Evolutionary conservation across 2,797 vertebrate genomes (phyloP).

Genomic region (Aplochiton taeniatus): DNA sequence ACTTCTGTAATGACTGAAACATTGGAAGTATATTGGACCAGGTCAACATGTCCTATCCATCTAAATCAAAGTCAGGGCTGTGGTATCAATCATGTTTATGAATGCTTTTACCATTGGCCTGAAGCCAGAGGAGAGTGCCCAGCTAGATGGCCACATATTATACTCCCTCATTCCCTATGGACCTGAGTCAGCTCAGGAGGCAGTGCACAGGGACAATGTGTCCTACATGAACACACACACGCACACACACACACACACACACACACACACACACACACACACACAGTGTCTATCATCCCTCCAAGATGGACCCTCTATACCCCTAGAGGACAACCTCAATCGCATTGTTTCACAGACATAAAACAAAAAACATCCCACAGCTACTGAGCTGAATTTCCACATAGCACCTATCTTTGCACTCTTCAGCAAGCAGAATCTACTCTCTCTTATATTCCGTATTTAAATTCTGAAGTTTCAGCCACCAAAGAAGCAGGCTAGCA

Average conservation of each 20-base stretch:
- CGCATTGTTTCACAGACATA: neutral
- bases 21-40: slow-evolving; percentile 1
- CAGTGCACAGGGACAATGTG: slow-evolving; percentile 42
- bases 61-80: neutral
- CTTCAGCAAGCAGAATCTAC: too few relatives aligned
- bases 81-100: slow-evolving; percentile 6
- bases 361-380: too few relatives aligned
- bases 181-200: slow-evolving; percentile 32
- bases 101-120: neutral
- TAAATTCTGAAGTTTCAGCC: too few relatives aligned
- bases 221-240: neutral
- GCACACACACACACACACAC: neutral
- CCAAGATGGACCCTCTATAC: neutral
- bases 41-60: neutral
- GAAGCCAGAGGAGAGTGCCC: slow-evolving; percentile 58
- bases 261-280: too few relatives aligned
- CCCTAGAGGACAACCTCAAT: neutral
- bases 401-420: too few relatives aligned
- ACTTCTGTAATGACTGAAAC: slow-evolving; percentile 15
- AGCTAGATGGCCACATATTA: slow-evolving; percentile 48
- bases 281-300: neutral
- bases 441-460: too few relatives aligned
- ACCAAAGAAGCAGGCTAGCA: too few relatives aligned
- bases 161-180: slow-evolving; percentile 53
- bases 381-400: too few relatives aligned